Percentiles rank a stretch among this genome's conserved stretches.
These are phyloP conservation scores for Barnardius zonarius DNA, from an alignment of 2,113 vertebrate genomes.

Conservation along the genomic window DNA sequence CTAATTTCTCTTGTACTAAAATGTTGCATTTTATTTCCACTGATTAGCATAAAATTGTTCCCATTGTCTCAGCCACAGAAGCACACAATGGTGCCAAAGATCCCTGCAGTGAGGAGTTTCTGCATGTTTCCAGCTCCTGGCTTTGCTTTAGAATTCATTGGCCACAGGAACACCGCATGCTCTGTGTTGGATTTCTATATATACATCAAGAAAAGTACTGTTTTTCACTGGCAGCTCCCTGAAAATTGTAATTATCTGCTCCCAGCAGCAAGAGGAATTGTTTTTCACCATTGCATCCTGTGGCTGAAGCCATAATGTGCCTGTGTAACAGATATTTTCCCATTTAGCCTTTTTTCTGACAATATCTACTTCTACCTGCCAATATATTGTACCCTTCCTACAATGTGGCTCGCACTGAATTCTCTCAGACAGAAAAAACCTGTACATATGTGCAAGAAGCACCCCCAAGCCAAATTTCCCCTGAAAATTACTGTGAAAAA, in stretches of 20 bases:
- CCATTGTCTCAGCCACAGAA: constrained; percentile 81
- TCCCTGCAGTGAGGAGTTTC: constrained; percentile 74
- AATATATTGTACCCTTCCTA: background rate
- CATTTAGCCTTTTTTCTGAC: background rate
- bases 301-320: background rate
- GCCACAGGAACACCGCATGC: background rate
- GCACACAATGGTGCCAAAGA: constrained; percentile 81
- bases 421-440: background rate
- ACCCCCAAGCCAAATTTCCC: background rate
- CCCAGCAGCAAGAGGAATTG: background rate
- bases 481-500: background rate
- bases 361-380: background rate
- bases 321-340: background rate
- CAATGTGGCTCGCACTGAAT: background rate
- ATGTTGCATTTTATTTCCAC: constrained; percentile 79
- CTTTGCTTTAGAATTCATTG: constrained; percentile 29
- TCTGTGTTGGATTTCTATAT: background rate
- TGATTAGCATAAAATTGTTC: constrained; percentile 95
- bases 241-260: background rate
- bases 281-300: background rate
- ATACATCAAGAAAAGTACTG: background rate
- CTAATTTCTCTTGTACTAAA: constrained; percentile 72
- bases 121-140: constrained; percentile 14
- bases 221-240: background rate
- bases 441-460: accelerated